Conservation (phyloP, 92 coral and sea anemone genomes). For the Porites rus region DNA sequence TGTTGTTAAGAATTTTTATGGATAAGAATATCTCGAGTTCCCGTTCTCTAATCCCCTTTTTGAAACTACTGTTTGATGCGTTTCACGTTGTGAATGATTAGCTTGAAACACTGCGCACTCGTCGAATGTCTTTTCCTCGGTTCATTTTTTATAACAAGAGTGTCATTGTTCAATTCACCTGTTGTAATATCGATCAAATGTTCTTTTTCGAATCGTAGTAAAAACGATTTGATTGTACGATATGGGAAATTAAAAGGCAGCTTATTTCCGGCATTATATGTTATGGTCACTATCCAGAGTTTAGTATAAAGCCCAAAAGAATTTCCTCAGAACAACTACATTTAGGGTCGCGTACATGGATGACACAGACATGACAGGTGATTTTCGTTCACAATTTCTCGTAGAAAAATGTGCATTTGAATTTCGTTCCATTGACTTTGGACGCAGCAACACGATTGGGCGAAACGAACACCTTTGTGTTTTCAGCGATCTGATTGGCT, state of each 20-base stretch:
- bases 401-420: constrained; percentile 21
- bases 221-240: no score
- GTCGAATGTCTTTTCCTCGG: no score
- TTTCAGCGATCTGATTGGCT: constrained; percentile 42
- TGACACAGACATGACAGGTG: background rate
- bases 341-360: no score
- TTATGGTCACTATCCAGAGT: no score
- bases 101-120: no score
- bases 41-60: background rate
- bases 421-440: constrained; percentile 51
- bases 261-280: background rate
- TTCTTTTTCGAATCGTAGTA: background rate
- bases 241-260: background rate
- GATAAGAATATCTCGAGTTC: background rate
- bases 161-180: no score
- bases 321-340: no score
- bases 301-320: no score
- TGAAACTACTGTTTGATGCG: no score
- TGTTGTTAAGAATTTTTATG: no score
- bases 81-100: no score
- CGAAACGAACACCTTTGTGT: constrained; percentile 19
- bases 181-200: background rate
- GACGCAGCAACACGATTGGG: constrained; percentile 33
- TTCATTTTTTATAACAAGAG: no score
- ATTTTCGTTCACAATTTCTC: background rate